phyloP scores from a whole-genome alignment of 2,113 vertebrate species.

The Polypterus bichir region DNA sequence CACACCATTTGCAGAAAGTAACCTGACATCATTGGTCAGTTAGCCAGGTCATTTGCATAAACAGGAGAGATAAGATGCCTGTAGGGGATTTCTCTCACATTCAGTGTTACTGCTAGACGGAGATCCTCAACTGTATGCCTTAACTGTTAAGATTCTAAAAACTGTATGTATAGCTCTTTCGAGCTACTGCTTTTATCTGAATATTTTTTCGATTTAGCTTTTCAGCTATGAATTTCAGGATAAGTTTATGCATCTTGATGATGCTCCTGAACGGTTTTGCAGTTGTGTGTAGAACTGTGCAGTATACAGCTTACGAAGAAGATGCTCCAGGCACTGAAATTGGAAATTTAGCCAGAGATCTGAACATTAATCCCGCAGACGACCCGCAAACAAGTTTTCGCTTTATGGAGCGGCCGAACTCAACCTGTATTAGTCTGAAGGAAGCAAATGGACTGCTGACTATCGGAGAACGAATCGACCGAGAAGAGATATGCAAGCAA shows the following conservation, averaged over 20 bases:
- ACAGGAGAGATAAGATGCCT: not conserved
- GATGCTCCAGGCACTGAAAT: constrained; percentile 38
- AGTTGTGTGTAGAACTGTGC: constrained; percentile 28
- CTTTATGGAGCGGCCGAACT: constrained; percentile 44
- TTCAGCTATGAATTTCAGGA: too few species aligned
- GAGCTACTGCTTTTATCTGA: not conserved
- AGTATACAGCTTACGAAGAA: constrained; percentile 47
- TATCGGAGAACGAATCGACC: constrained; percentile 41
- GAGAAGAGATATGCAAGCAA: constrained; percentile 46
- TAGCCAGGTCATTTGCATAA: constrained; percentile 39
- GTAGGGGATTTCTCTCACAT: too few species aligned
- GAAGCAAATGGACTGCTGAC: constrained; percentile 48
- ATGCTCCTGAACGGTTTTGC: not conserved
- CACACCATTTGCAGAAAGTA: constrained; percentile 32
- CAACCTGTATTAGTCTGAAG: constrained; percentile 40
- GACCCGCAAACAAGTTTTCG: constrained; percentile 35
- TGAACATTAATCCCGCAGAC: constrained; percentile 36
- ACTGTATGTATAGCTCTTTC: too few species aligned
- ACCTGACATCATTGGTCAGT: constrained; percentile 41
- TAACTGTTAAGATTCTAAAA: constrained; percentile 5
- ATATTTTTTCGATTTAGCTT: not conserved
- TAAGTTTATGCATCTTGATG: too few species aligned
- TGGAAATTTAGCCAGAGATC: constrained; percentile 37
- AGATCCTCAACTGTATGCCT: not conserved
- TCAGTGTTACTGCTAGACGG: too few species aligned